Conservation (phyloP, 2,113 vertebrate genomes). For the Ascaphus truei region DNA sequence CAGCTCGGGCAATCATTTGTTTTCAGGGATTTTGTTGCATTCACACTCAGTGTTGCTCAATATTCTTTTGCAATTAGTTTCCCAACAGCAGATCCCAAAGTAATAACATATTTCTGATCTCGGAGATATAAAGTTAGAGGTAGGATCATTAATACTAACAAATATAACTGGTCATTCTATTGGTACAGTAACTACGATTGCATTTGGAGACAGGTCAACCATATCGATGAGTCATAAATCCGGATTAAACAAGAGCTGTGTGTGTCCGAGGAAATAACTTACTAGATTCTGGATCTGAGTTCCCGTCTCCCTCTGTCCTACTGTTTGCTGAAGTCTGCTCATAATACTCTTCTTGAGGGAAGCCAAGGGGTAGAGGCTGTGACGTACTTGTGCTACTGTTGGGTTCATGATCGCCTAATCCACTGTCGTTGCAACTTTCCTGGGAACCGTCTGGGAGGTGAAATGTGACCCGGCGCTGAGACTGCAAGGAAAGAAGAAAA, state of each 20-base stretch:
- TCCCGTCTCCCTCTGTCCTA: constrained; percentile 93
- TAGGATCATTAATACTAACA: no score
- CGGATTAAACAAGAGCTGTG: no score
- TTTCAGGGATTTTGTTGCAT: neutral
- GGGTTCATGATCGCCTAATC: constrained; percentile 79
- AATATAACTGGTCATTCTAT: no score
- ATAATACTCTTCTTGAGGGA: constrained; percentile 85
- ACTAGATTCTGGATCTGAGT: constrained; percentile 97
- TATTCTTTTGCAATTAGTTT: no score
- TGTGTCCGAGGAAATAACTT: no score
- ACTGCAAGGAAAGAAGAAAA: constrained; percentile 64
- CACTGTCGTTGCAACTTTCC: constrained; percentile 89
- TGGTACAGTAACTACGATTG: no score
- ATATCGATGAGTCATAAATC: no score
- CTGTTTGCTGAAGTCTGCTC: constrained; percentile 87
- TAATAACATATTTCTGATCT: no score
- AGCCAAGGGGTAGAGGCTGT: constrained; percentile 81
- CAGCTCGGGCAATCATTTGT: neutral
- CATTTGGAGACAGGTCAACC: no score
- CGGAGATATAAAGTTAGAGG: no score
- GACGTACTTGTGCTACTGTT: constrained; percentile 64
- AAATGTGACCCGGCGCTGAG: constrained; percentile 92
- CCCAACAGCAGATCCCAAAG: no score
- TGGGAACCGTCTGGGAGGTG: constrained; percentile 93
- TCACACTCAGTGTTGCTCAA: neutral